Percentiles rank a stretch among this genome's conserved stretches.
phyloP scores from a whole-genome alignment of 1,140 invertebrate genomes.

The Musca domestica region DNA sequence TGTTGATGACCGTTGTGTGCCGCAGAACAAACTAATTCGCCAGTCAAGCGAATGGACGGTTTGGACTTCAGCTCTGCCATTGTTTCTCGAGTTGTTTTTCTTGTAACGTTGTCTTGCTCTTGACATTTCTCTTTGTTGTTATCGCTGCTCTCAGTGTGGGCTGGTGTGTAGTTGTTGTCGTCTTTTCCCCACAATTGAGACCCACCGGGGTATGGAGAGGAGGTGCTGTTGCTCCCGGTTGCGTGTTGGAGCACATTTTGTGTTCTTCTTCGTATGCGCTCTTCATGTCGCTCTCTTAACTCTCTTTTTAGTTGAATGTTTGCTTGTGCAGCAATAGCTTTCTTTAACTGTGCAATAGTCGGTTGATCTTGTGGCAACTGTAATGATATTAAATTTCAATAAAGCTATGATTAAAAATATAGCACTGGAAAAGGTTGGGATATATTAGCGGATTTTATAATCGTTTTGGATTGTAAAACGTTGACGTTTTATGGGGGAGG shows the following conservation, averaged over 20 bases:
- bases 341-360: conserved; percentile 46
- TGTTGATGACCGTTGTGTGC: conserved; percentile 47
- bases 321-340: conserved; percentile 41
- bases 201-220: conserved; percentile 24
- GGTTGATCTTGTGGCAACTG: conserved; percentile 43
- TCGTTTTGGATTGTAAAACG: no score
- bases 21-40: conserved; percentile 48
- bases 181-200: background rate
- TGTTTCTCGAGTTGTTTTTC: conserved; percentile 6
- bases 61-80: background rate
- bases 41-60: conserved; percentile 27
- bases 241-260: background rate
- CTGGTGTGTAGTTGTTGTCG: background rate
- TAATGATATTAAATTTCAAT: no score
- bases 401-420: background rate
- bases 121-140: conserved; percentile 12
- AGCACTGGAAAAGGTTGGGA: conserved; percentile 11
- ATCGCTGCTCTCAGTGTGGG: background rate
- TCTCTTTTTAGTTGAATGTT: conserved; percentile 40
- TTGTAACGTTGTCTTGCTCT: conserved; percentile 29
- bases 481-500: no score
- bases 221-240: conserved; percentile 15
- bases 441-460: no score
- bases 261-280: conserved; percentile 23
- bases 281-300: conserved; percentile 36